Base-by-base conservation (phyloP, 2,888 invertebrate genomes). In the Schizaphis graminum region DNA sequence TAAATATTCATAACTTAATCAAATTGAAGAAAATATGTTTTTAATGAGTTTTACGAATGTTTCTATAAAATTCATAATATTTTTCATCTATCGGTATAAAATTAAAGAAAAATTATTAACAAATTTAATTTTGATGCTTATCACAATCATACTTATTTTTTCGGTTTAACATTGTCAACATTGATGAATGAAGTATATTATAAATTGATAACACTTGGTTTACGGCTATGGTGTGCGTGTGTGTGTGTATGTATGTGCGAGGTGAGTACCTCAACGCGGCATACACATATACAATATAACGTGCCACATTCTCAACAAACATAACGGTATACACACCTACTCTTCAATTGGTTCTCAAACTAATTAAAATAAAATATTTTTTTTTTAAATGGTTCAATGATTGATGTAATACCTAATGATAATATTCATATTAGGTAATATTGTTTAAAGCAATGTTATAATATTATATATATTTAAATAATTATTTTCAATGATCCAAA, bases 281-380 rank as follows among this genome's bases (percentile, higher is more conserved):
- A 47, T 84, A 84, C 89, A 57, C 89, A 84, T 87, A 92, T n/a
- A 92, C 88, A 92, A 92, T 94, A 94, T 84, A 93, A 86, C 94
- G 94, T 94, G 94, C 94, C 94, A 94, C 94, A 94, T 94, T 94
- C 94, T 94, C 94, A 90, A 67, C 93, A 85, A 89, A 91, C 90
- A 91, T 94, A 94, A 94, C 94, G 94, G 94, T 94, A 94, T 94
- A 90, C 94, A 94, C 94, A 94, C 94, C 94, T 94, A 94, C 94
- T 94, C 94, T 91, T 94, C 94, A 91, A 94, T 91, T 94, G 94
- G 94, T 94, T 94, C 94, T 86, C 94, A 94, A 94, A 94, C 85
- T 57, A 90, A 94, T 94, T 91, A 94, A 61, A 88, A 92, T 41
- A 41, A 92, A 87, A 92, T 87, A n/a, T 28, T 26, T 53, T 67